These are phyloP conservation scores for Microcebus ravelobensis DNA, from an alignment of 2,113 vertebrate genomes.

Conservation along the genomic window DNA sequence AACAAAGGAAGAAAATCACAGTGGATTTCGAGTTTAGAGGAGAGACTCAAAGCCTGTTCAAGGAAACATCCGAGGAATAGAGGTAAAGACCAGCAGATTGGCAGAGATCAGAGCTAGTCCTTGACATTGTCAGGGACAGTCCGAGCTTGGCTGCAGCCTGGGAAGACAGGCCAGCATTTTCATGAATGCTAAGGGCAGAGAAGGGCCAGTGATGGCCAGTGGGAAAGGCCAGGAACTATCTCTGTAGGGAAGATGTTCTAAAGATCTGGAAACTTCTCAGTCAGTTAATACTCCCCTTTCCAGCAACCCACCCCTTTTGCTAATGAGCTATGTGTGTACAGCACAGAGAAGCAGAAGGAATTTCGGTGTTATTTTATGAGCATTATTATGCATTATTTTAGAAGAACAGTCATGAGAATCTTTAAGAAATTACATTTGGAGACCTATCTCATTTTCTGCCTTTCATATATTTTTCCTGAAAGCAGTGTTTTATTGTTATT, in stretches of 20 bases:
- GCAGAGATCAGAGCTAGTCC: background rate
- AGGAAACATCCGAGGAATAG: background rate
- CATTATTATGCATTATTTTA: background rate
- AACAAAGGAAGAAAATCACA: background rate
- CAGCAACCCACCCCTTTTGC: background rate
- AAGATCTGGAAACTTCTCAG: background rate
- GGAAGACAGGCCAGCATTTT: background rate
- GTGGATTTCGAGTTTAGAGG: background rate
- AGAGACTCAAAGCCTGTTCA: background rate
- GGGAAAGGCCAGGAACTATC: background rate
- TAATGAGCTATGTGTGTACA: background rate
- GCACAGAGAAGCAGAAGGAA: background rate
- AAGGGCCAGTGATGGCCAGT: background rate
- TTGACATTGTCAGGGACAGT: background rate
- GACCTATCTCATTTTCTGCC: conserved; percentile 14
- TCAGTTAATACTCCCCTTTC: background rate
- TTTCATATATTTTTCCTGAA: background rate
- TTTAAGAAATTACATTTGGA: conserved; percentile 23
- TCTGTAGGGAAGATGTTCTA: background rate
- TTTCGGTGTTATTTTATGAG: background rate
- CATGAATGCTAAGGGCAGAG: background rate
- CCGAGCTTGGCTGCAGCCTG: background rate
- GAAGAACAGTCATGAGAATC: background rate
- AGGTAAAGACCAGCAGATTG: background rate
- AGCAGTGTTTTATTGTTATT: background rate